Percentiles rank a stretch among this genome's conserved stretches.
Conservation (phyloP, 2,113 vertebrate species). For the Lasiurus cinereus region DNA sequence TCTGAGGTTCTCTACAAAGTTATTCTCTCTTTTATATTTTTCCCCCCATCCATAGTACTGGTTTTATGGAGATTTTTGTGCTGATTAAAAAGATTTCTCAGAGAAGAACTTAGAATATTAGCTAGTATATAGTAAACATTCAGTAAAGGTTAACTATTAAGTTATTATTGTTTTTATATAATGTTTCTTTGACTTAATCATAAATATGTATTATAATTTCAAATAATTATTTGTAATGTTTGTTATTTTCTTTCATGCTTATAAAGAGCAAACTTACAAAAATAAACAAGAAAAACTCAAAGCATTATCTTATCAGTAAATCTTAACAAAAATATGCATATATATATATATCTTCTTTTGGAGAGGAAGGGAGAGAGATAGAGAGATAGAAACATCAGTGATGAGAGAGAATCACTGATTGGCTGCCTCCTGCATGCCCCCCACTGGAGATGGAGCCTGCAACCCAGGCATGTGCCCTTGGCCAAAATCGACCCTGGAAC, state of each 20-base stretch:
- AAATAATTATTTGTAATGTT: not conserved
- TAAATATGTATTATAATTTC: conserved; percentile 13
- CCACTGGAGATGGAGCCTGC: too few species aligned
- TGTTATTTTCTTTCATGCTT: not conserved
- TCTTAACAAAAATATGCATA: not conserved
- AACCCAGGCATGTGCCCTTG: too few species aligned
- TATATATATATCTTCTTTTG: too few species aligned
- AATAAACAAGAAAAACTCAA: not conserved
- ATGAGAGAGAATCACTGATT: too few species aligned
- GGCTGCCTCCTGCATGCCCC: too few species aligned
- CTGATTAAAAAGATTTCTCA: not conserved
- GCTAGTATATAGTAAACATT: not conserved
- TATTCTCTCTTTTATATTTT: not conserved
- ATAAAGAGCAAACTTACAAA: not conserved
- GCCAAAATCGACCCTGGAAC: too few species aligned
- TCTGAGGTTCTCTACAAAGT: not conserved
- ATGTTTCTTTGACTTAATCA: not conserved
- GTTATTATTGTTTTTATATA: not conserved
- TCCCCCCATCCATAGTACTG: not conserved
- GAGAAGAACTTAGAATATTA: not conserved
- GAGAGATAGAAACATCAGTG: too few species aligned
- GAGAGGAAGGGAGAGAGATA: too few species aligned
- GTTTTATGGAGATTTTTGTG: conserved; percentile 5
- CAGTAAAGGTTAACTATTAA: not conserved
- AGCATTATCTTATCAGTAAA: not conserved